phyloP scores from a whole-genome alignment of 1,140 invertebrate species.

The Brachionus calyciflorus region DNA sequence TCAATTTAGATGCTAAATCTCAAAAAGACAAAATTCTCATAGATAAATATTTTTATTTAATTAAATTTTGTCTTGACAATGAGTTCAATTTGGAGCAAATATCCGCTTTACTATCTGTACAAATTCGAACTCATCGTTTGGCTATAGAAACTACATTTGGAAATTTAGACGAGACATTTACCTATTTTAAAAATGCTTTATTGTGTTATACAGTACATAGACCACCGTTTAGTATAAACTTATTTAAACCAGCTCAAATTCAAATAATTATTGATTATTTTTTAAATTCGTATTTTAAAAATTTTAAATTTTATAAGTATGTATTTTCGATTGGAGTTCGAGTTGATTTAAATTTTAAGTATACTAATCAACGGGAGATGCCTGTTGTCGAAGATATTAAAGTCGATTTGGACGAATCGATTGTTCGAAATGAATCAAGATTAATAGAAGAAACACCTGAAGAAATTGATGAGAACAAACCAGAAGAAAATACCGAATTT shows the following conservation, averaged over 20 bases:
- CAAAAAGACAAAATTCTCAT: conserved; percentile 29
- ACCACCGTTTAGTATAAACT: conserved; percentile 24
- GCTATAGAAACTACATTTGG: conserved; percentile 37
- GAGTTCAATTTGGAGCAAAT: background rate
- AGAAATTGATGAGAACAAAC: background rate
- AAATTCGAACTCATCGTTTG: background rate
- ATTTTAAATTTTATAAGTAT: conserved; percentile 41
- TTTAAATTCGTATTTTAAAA: conserved; percentile 27
- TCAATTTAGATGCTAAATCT: background rate
- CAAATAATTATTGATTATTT: conserved; percentile 23
- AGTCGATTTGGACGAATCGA: background rate
- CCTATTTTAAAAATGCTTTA: conserved; percentile 2
- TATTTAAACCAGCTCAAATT: conserved; percentile 10
- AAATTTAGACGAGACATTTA: conserved; percentile 28
- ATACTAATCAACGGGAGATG: background rate
- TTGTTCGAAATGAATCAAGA: conserved; percentile 8
- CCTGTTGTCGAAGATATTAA: background rate
- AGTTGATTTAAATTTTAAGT: conserved; percentile 14
- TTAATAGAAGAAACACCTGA: background rate
- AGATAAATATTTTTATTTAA: conserved; percentile 39
- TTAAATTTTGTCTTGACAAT: background rate
- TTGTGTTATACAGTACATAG: conserved; percentile 13
- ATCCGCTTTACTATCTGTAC: background rate
- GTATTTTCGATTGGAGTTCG: background rate
- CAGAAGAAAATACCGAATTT: background rate